Conservation (phyloP, 2,888 invertebrate genomes). For the Apoda limacodes region DNA sequence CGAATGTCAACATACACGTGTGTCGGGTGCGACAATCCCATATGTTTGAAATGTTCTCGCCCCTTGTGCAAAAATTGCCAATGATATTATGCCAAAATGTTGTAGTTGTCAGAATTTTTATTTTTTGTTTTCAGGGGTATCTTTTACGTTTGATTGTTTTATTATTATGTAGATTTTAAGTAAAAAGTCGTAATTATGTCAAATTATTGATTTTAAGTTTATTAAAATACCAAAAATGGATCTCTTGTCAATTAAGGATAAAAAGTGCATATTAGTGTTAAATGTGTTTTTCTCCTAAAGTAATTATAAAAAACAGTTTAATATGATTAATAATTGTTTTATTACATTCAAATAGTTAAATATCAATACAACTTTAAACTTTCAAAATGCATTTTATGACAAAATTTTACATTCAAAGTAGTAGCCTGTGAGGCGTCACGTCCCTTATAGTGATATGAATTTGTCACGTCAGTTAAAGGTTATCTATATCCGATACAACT, state of each 20-base stretch:
- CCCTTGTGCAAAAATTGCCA: constrained; percentile 17
- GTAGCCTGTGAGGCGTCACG: too few species aligned
- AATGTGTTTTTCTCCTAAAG: constrained; percentile 1
- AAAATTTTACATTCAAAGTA: constrained; percentile 7
- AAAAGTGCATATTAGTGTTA: too few species aligned
- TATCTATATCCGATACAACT: constrained; percentile 15
- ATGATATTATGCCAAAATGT: constrained; percentile 16
- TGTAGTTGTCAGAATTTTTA: constrained; percentile 12
- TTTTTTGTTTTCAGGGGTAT: constrained; percentile 8
- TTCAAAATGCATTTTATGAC: too few species aligned
- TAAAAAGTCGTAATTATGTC: constrained; percentile 7
- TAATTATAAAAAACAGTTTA: constrained; percentile 2
- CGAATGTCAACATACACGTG: background rate
- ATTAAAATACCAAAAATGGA: constrained; percentile 10
- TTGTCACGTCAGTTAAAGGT: constrained; percentile 7
- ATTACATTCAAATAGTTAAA: constrained; percentile 2
- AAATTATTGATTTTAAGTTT: constrained; percentile 8
- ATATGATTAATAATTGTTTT: constrained; percentile 3
- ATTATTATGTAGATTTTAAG: constrained; percentile 4
- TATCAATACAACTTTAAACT: background rate
- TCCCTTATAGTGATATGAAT: constrained; percentile 10
- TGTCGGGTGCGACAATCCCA: background rate
- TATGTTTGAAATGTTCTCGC: background rate
- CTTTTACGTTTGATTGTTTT: constrained; percentile 7
- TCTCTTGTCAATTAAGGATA: constrained; percentile 9